Evolutionary conservation across 2,113 vertebrate species (phyloP).

Genomic region (Alethe diademata): DNA sequence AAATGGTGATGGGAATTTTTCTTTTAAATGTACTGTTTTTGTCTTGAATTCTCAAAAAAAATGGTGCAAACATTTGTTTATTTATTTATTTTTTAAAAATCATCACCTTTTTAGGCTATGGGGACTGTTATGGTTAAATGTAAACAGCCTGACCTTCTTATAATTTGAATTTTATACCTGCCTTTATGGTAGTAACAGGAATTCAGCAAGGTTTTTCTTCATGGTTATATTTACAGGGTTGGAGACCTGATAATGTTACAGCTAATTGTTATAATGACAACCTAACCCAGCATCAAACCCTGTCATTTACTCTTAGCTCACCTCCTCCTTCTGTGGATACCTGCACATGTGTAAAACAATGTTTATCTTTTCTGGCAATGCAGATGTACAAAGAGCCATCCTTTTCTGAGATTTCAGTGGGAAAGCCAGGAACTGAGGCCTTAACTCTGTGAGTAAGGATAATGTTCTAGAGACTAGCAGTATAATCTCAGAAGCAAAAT

Average conservation of each 20-base stretch:
- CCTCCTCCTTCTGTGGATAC: not conserved
- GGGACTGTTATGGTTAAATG: not conserved
- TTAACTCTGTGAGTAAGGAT: not conserved
- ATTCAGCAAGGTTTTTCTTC: not conserved
- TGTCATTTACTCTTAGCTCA: not conserved
- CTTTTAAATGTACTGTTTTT: not conserved
- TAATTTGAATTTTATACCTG: not conserved
- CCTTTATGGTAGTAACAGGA: not conserved
- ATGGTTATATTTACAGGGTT: not conserved
- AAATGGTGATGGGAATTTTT: not conserved
- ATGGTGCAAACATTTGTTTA: not conserved
- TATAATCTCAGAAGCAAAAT: not conserved
- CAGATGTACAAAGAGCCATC: not conserved
- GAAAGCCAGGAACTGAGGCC: not conserved
- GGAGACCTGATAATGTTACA: not conserved
- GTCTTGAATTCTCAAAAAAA: not conserved
- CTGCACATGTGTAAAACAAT: not conserved
- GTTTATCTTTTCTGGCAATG: not conserved
- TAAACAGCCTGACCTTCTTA: not conserved
- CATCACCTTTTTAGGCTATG: not conserved
- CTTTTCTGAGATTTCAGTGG: not conserved
- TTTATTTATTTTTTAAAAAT: not conserved
- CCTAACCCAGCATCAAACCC: not conserved
- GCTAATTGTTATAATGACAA: not conserved
- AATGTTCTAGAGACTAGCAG: not conserved